Percentiles rank a stretch among this genome's conserved stretches.
Conservation (phyloP, 2,888 invertebrate species). For the Nemurella pictetii region DNA sequence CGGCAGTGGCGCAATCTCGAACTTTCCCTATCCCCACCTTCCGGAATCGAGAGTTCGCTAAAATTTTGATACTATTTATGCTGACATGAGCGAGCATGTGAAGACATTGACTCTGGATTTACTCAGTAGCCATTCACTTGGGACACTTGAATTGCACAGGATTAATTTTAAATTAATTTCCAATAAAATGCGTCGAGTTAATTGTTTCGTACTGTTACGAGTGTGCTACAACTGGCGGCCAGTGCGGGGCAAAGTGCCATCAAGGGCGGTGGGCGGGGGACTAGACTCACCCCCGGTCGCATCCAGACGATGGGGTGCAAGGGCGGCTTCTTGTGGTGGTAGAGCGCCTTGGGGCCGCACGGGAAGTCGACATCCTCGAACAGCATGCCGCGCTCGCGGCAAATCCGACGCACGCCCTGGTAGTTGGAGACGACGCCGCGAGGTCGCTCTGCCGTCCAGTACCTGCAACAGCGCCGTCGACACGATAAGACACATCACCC, state of each 20-base stretch:
- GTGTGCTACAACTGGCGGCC: not conserved
- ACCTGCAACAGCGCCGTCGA: slow-evolving; percentile 55
- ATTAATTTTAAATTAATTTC: no score
- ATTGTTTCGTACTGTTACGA: no score
- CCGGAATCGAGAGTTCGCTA: no score
- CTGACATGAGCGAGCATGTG: no score
- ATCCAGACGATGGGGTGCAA: slow-evolving; percentile 64
- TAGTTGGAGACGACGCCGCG: slow-evolving; percentile 53
- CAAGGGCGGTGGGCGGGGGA: slow-evolving; percentile 43
- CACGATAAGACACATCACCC: no score
- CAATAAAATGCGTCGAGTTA: no score
- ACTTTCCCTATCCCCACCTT: no score
- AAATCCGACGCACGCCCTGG: slow-evolving; percentile 57
- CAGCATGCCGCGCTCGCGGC: slow-evolving; percentile 60
- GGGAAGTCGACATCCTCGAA: slow-evolving; percentile 68
- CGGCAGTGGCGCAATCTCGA: no score
- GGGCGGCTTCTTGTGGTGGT: slow-evolving; percentile 60
- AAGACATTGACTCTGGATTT: no score
- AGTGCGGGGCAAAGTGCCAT: not conserved
- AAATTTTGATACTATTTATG: no score
- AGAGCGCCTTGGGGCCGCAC: slow-evolving; percentile 58
- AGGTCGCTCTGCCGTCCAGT: slow-evolving; percentile 57
- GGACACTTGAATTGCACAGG: no score
- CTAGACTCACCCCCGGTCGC: slow-evolving; percentile 70
- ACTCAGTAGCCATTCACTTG: no score